A percentile compares a stretch with the other conserved stretches of the same genome.
phyloP scores from a whole-genome alignment of 2,888 invertebrate genomes.

The Willowsia nigromaculata region DNA sequence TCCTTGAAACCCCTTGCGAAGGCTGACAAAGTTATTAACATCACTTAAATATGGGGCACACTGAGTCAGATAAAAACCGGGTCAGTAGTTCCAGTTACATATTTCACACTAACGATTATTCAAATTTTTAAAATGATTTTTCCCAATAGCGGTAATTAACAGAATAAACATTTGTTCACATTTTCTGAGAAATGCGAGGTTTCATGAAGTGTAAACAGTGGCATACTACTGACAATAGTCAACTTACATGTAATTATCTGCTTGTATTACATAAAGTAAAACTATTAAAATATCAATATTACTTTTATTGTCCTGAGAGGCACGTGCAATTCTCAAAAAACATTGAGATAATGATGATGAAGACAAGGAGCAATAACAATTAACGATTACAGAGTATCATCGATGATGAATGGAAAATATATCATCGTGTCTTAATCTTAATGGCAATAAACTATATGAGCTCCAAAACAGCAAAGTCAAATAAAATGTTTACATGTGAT shows the following conservation, averaged over 20 bases:
- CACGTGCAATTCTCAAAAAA: not conserved
- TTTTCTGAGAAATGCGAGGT: not conserved
- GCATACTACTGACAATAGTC: not conserved
- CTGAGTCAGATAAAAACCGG: not conserved
- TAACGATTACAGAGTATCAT: slow-evolving; percentile 16
- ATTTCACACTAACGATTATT: no score
- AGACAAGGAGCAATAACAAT: slow-evolving; percentile 56
- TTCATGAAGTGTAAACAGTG: not conserved
- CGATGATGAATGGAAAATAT: not conserved
- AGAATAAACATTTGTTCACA: not conserved
- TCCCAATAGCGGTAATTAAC: no score
- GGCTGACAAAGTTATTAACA: not conserved
- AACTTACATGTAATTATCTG: not conserved
- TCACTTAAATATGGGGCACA: not conserved
- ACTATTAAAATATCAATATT: not conserved
- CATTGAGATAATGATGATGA: slow-evolving; percentile 29
- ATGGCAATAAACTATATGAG: not conserved
- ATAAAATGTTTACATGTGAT: not conserved
- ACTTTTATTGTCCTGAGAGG: not conserved
- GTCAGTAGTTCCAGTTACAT: no score
- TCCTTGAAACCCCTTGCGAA: not conserved
- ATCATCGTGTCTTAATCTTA: not conserved
- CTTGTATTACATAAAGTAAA: not conserved
- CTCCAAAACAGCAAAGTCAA: not conserved
- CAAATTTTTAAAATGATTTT: no score